Evolutionary conservation across 1,140 invertebrate species (phyloP).

Genomic region (Procambarus virginalis): DNA sequence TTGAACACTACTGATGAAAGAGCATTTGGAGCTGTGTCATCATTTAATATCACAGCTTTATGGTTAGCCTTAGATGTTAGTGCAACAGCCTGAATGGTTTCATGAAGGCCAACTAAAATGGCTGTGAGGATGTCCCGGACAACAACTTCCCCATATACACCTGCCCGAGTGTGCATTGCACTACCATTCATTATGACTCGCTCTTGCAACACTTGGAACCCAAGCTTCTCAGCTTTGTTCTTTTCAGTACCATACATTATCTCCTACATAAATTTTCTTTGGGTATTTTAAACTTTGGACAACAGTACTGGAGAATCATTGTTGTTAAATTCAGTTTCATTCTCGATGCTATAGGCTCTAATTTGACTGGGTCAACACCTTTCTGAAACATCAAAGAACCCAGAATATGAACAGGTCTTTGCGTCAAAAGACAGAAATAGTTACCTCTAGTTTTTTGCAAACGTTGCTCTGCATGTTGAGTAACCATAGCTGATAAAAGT

Average conservation of each 20-base stretch:
- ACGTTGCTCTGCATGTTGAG: conserved; percentile 27
- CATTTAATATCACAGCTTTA: conserved; percentile 46
- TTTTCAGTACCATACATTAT: not conserved
- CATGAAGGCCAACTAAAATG: conserved; percentile 43
- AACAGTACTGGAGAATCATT: conserved; percentile 62
- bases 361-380: conserved; percentile 43
- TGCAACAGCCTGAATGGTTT: conserved; percentile 32
- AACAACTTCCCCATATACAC: conserved; percentile 46
- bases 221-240: conserved; percentile 8
- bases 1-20: not conserved
- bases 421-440: conserved; percentile 28
- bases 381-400: conserved; percentile 52
- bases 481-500: conserved; percentile 54
- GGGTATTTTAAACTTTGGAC: conserved; percentile 35
- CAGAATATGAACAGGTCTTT: conserved; percentile 50
- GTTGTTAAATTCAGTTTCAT: conserved; percentile 53
- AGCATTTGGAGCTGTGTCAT: conserved; percentile 37
- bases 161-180: not conserved
- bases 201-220: conserved; percentile 21
- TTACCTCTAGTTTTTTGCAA: conserved; percentile 13
- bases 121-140: conserved; percentile 38
- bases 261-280: not conserved
- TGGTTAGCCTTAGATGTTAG: not conserved
- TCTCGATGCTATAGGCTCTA: conserved; percentile 42
- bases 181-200: conserved; percentile 44